Percentiles rank a stretch among this genome's conserved stretches.
These are phyloP conservation scores for Oligia latruncula DNA, from an alignment of 2,888 invertebrate genomes.

Conservation along the genomic window DNA sequence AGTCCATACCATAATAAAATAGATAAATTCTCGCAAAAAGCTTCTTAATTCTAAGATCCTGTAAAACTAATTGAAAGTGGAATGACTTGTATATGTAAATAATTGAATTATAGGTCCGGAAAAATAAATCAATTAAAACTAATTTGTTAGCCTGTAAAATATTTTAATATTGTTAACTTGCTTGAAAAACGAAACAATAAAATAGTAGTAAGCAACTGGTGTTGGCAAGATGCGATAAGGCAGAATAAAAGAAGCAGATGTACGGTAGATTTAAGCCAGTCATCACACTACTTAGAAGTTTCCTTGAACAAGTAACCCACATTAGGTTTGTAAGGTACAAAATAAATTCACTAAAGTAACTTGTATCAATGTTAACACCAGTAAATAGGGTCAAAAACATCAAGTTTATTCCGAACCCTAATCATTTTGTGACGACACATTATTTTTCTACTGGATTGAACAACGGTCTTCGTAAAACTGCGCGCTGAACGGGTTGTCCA, in stretches of 20 bases:
- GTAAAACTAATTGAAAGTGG: background rate
- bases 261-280: background rate
- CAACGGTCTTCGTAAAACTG: constrained; percentile 84
- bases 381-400: background rate
- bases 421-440: constrained; percentile 27
- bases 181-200: constrained; percentile 5
- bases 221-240: background rate
- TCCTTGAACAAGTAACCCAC: background rate
- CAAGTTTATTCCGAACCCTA: constrained; percentile 27
- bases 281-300: background rate
- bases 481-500: constrained; percentile 80
- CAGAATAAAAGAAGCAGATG: background rate
- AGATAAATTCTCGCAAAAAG: background rate
- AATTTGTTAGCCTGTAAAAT: constrained; percentile 7
- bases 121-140: constrained; percentile 18
- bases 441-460: constrained; percentile 71
- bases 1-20: too few relatives aligned
- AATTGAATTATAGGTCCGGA: background rate
- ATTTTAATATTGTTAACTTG: constrained; percentile 22
- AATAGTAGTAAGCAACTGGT: background rate
- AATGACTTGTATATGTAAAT: too few relatives aligned
- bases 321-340: background rate
- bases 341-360: constrained; percentile 23
- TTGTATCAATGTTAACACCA: background rate
- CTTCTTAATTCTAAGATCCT: background rate